Conservation (phyloP, 2,797 vertebrate genomes). For the Erithacus rubecula region DNA sequence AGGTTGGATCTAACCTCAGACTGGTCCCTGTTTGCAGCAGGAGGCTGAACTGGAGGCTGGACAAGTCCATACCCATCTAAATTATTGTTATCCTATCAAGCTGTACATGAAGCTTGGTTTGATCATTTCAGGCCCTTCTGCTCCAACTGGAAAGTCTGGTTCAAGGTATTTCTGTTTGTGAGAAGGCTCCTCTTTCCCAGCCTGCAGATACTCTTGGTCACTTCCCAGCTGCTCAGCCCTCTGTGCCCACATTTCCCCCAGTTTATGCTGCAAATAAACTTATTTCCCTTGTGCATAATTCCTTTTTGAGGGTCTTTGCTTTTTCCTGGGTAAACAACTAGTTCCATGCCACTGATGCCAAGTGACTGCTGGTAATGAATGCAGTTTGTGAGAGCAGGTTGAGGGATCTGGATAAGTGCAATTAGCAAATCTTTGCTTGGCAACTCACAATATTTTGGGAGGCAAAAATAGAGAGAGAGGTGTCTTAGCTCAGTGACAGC, state of each 20-base stretch:
- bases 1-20: background rate
- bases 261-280: background rate
- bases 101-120: background rate
- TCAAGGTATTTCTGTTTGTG: background rate
- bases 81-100: background rate
- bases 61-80: background rate
- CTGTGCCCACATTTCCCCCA: background rate
- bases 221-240: background rate
- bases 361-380: background rate
- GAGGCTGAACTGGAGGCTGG: background rate
- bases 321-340: background rate
- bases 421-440: slow-evolving; percentile 6
- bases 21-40: background rate
- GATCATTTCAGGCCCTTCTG: background rate
- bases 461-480: background rate
- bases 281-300: background rate
- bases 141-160: background rate
- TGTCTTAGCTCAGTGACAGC: background rate
- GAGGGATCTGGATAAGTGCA: background rate
- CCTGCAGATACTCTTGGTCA: background rate
- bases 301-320: background rate
- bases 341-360: background rate
- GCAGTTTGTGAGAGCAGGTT: background rate
- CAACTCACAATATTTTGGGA: background rate
- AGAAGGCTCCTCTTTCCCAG: background rate